Conservation (phyloP, 2,113 vertebrate species). For the Bolborhynchus lineola region DNA sequence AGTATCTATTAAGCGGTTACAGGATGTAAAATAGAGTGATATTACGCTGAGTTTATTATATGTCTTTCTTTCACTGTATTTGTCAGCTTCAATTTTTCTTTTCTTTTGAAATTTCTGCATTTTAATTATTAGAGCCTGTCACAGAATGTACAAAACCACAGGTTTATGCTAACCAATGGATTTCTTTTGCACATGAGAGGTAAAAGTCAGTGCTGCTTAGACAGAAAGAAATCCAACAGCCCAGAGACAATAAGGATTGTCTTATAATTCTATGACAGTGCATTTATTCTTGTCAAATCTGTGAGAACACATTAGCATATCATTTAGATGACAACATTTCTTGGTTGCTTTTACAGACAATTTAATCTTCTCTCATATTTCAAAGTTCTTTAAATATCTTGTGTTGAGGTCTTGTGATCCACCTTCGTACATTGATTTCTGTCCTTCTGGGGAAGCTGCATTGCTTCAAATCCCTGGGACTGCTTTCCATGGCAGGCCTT, state of each 20-base stretch:
- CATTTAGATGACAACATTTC: not conserved
- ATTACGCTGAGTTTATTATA: not conserved
- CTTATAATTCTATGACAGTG: not conserved
- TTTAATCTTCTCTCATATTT: not conserved
- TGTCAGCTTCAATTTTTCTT: slow-evolving; percentile 45
- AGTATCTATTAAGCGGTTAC: not conserved
- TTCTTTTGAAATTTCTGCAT: slow-evolving; percentile 12
- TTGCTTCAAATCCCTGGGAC: not conserved
- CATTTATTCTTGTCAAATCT: slow-evolving; percentile 7
- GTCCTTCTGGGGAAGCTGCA: not conserved
- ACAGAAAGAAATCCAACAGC: slow-evolving; percentile 7
- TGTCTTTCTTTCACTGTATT: slow-evolving; percentile 20
- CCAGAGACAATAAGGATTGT: not conserved
- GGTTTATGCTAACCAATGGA: not conserved
- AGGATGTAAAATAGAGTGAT: not conserved
- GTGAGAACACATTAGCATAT: not conserved
- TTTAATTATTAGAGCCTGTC: slow-evolving; percentile 15
- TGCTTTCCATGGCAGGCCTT: not conserved
- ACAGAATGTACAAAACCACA: not conserved
- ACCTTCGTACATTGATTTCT: not conserved
- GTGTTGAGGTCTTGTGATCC: not conserved
- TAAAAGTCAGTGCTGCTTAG: not conserved
- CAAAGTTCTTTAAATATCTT: not conserved
- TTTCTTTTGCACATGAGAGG: not conserved
- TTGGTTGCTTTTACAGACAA: not conserved